Percentiles rank a stretch among this genome's conserved stretches.
Conservation (phyloP, 2,888 invertebrate species). For the Molorchus minor region DNA sequence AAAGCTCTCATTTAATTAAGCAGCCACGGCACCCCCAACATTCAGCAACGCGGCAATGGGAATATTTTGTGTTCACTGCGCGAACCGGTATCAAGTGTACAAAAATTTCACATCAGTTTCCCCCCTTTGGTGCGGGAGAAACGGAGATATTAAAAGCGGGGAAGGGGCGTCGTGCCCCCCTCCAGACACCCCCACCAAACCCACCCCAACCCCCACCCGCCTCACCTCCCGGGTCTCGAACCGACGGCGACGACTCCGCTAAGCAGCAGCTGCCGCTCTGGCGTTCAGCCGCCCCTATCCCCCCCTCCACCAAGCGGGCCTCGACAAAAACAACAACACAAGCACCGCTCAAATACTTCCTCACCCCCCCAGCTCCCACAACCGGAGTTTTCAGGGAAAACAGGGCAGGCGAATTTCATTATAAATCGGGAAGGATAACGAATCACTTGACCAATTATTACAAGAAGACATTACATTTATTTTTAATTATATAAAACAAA, state of each 20-base stretch:
- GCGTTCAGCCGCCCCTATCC: background rate
- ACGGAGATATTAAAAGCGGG: too few species aligned
- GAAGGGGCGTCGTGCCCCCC: slow-evolving; percentile 2
- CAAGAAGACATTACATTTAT: background rate
- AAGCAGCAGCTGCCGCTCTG: slow-evolving; percentile 16
- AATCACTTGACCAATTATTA: slow-evolving; percentile 15
- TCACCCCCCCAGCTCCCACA: background rate
- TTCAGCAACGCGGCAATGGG: too few species aligned
- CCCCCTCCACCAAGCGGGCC: background rate
- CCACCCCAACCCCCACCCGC: slow-evolving; percentile 29
- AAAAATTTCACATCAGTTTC: too few species aligned
- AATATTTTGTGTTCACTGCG: too few species aligned
- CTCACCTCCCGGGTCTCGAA: slow-evolving; percentile 14
- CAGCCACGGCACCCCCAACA: too few species aligned
- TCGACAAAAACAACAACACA: slow-evolving; percentile 11
- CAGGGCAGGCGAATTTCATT: slow-evolving; percentile 16
- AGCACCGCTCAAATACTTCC: background rate
- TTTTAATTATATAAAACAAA: background rate
- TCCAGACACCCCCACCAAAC: slow-evolving; percentile 23
- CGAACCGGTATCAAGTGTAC: too few species aligned
- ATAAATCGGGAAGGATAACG: slow-evolving; percentile 33
- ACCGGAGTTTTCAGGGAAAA: slow-evolving; percentile 20
- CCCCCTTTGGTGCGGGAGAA: too few species aligned
- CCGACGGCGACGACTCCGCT: background rate
- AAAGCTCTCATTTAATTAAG: too few species aligned